Conservation (phyloP, 2,797 vertebrate genomes). For the Borostomias antarcticus region DNA sequence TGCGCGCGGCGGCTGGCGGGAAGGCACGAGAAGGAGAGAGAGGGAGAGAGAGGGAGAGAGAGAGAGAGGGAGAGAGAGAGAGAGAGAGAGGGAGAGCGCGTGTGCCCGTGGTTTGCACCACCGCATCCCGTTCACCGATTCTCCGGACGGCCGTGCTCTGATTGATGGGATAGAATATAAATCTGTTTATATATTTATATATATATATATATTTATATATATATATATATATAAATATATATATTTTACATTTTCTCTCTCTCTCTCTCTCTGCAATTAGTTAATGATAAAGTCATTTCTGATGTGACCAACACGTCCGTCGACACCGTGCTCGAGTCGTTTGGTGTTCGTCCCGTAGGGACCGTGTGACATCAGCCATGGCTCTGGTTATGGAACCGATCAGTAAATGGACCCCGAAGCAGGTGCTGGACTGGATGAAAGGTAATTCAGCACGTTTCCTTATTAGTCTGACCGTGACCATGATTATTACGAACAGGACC, state of each 20-base stretch:
- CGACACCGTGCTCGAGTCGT: slow-evolving; percentile 68
- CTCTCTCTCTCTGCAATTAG: slow-evolving; percentile 32
- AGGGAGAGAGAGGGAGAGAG: slow-evolving; percentile 42
- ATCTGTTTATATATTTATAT: slow-evolving; percentile 43
- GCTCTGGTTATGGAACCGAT: slow-evolving; percentile 89
- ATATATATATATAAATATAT: too few relatives aligned
- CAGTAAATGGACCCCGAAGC: slow-evolving; percentile 93
- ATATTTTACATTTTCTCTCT: too few relatives aligned
- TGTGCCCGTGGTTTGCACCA: slow-evolving; percentile 82
- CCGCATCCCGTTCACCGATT: slow-evolving; percentile 74
- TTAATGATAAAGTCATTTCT: slow-evolving; percentile 56
- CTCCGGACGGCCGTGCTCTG: slow-evolving; percentile 80
- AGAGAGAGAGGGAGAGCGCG: slow-evolving; percentile 45
- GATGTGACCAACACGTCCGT: slow-evolving; percentile 74
- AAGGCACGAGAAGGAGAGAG: slow-evolving; percentile 67
- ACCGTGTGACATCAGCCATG: slow-evolving; percentile 19
- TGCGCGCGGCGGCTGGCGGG: slow-evolving; percentile 73
- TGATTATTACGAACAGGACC: neutral
- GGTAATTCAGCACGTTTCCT: slow-evolving; percentile 75
- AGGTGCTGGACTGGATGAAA: slow-evolving; percentile 95
- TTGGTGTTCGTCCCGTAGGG: slow-evolving; percentile 72
- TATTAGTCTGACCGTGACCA: too few relatives aligned
- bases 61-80: slow-evolving; percentile 33
- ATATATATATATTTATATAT: too few relatives aligned
- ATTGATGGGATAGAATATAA: slow-evolving; percentile 70